A percentile compares a stretch with the other conserved stretches of the same genome.
Evolutionary conservation across 1,140 invertebrate genomes (phyloP).

Genomic region (Chlorops oryzae): DNA sequence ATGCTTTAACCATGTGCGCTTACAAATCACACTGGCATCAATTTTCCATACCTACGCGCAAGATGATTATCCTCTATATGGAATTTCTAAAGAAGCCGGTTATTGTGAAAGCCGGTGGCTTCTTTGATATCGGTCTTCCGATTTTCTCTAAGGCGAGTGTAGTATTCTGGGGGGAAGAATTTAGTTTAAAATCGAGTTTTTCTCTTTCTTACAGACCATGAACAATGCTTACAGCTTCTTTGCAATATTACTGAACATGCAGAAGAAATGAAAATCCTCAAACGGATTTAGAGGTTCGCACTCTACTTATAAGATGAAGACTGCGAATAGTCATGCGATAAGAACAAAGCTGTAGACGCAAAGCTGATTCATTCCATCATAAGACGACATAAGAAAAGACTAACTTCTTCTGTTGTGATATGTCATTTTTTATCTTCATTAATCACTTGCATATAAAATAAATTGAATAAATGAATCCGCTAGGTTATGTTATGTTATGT

Average conservation of each 20-base stretch:
- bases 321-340: too few species aligned
- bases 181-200: neutral
- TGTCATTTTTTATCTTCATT: too few species aligned
- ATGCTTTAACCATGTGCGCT: conserved; percentile 28
- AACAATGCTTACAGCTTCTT: conserved; percentile 43
- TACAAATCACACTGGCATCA: conserved; percentile 35
- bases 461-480: too few species aligned
- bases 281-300: too few species aligned
- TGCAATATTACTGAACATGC: conserved; percentile 33
- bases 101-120: conserved; percentile 27
- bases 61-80: conserved; percentile 31
- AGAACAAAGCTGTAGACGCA: too few species aligned
- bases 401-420: too few species aligned
- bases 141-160: conserved; percentile 34
- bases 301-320: too few species aligned
- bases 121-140: conserved; percentile 36
- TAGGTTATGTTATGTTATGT: too few species aligned
- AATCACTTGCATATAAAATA: too few species aligned
- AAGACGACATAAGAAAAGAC: too few species aligned
- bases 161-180: neutral
- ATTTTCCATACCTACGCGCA: conserved; percentile 16
- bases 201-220: conserved; percentile 23
- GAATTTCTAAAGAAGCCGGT: conserved; percentile 33
- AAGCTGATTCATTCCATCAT: too few species aligned
- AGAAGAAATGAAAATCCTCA: too few species aligned